Conservation (phyloP, 2,888 invertebrate species). For the Ectobius pallidus region DNA sequence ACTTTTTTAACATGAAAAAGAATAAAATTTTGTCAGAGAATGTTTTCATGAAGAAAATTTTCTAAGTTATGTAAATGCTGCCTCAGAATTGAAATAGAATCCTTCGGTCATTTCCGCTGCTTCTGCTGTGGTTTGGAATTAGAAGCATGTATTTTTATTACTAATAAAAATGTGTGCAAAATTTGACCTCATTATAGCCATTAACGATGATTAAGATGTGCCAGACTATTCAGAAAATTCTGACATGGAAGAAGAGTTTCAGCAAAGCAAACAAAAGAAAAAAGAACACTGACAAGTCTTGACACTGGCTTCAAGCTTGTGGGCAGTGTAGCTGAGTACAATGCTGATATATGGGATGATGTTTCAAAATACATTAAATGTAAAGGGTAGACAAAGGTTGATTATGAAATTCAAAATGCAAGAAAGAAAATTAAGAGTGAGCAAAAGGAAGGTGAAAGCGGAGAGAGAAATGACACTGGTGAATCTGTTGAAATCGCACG, state of each 20-base stretch:
- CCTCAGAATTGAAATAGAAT: no score
- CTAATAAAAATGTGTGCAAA: not conserved
- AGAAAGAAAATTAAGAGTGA: constrained; percentile 59
- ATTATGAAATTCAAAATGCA: constrained; percentile 79
- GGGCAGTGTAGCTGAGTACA: constrained; percentile 77
- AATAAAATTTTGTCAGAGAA: no score
- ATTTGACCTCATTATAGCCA: constrained; percentile 76
- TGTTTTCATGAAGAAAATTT: no score
- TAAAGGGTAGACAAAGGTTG: constrained; percentile 79
- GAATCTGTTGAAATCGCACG: not conserved
- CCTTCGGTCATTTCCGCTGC: no score
- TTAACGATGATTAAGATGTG: constrained; percentile 81
- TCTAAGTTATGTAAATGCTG: no score
- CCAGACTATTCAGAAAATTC: constrained; percentile 78
- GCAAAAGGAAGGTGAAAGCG: constrained; percentile 57
- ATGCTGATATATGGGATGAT: constrained; percentile 81
- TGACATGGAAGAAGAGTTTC: constrained; percentile 83
- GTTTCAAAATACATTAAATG: constrained; percentile 78
- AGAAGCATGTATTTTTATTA: no score
- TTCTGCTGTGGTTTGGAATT: no score
- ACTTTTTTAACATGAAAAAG: no score
- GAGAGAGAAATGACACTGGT: not conserved
- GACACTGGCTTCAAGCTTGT: constrained; percentile 84
- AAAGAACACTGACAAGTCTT: constrained; percentile 75
- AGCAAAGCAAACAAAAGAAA: constrained; percentile 79